phyloP scores from a whole-genome alignment of 2,888 invertebrate genomes.

The Oligia strigilis region DNA sequence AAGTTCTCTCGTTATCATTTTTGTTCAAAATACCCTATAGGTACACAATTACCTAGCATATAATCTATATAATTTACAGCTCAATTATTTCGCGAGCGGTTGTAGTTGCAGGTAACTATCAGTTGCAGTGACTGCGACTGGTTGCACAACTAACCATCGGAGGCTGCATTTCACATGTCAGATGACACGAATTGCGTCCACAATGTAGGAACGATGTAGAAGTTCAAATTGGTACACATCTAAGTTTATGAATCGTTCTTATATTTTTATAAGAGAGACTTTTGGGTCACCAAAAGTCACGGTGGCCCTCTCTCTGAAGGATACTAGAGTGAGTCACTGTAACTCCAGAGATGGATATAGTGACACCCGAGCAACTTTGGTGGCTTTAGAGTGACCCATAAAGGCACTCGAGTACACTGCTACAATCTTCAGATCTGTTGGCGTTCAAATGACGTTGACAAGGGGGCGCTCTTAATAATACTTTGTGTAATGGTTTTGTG shows the following conservation, averaged over 20 bases:
- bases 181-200: constrained; percentile 48
- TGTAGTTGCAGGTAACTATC: constrained; percentile 32
- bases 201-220: constrained; percentile 24
- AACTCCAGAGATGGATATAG: no score
- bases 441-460: no score
- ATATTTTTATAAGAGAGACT: neutral
- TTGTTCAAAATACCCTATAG: neutral
- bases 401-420: no score
- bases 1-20: neutral
- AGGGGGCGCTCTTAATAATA: no score
- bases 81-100: constrained; percentile 23
- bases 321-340: no score
- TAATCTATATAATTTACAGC: constrained; percentile 6
- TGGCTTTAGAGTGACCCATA: no score
- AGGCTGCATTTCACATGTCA: constrained; percentile 53
- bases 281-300: neutral
- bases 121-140: constrained; percentile 43
- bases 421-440: no score
- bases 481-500: no score
- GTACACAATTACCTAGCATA: neutral
- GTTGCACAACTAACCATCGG: constrained; percentile 52
- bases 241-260: neutral
- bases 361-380: no score
- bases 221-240: constrained; percentile 3
- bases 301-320: neutral